Conservation (phyloP, 2,113 vertebrate species). For the Protobothrops flavoviridis region DNA sequence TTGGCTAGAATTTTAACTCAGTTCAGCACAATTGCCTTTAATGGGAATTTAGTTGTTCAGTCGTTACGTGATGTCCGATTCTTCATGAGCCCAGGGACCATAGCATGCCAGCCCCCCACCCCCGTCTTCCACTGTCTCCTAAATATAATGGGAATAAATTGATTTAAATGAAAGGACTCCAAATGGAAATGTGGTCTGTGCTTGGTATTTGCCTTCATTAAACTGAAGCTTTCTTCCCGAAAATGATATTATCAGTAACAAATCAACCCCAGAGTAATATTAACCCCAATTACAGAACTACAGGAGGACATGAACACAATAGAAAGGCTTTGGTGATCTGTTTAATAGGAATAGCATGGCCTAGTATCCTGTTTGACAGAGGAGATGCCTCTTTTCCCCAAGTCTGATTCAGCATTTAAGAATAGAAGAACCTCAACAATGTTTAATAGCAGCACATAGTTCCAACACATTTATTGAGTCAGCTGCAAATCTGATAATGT, state of each 20-base stretch:
- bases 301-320: background rate
- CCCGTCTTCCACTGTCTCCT: background rate
- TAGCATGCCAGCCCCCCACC: background rate
- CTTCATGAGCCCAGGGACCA: background rate
- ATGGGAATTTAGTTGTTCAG: background rate
- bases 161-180: conserved; percentile 4
- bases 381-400: background rate
- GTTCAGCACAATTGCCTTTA: conserved; percentile 5
- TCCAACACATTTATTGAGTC: background rate
- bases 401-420: background rate
- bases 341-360: background rate
- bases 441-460: background rate
- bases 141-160: conserved; percentile 15
- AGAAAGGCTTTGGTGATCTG: background rate
- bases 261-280: conserved; percentile 16
- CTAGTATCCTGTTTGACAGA: background rate
- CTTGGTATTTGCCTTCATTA: background rate
- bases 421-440: background rate
- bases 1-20: background rate
- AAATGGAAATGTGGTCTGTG: background rate
- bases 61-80: background rate
- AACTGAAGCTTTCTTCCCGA: conserved; percentile 1
- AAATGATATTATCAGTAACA: background rate
- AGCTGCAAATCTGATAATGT: background rate
- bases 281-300: background rate